Base-by-base conservation (phyloP, 2,113 vertebrate species). In the Xyrauchen texanus region DNA sequence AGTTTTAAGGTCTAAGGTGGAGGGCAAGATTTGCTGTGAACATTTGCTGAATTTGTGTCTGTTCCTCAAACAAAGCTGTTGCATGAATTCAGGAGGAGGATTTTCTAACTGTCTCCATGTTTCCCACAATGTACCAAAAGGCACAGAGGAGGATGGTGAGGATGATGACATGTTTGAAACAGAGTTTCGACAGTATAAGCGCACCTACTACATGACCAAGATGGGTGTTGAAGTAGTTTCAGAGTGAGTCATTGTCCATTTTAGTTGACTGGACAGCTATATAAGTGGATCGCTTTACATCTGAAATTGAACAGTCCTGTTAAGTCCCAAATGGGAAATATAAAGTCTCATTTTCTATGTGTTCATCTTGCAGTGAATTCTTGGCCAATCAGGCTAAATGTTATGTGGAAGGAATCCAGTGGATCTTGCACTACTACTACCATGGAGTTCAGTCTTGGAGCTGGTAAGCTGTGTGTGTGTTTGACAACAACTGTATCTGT, bases 371-470 rank as follows among this genome's bases (percentile, higher is more conserved):
- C 88, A 99, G 98, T 87, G 97, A 96, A 66, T 99, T 99, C 88
- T 91, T 99, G 67, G 95, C 96, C 81, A 87, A 90, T 74, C 98
- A 99, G 88, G 96, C 97, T 79, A 90, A 90, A 78, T 98, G 96
- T 88, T 99, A 99, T 9, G 94, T 99, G 77, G 96, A 96, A 87
- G 98, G 97, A 62, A 98, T 99, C 90, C 98, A 99, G 77, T 99
- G 98, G 98, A 97, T 99, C 90, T 94, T 99, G 47, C 97, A 99
- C 88, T 99, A 99, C 88, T 99, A 99, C 82, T 99, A 98, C 86
- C 97, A 99, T 42, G 98, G 98, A 81, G 98, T 99, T 82, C 96
- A 98, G 16, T 99, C 98, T 16, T 99, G 98, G 98, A 98, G 97
- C 91, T 99, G 98, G 98, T 98, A 89, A 93, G 94, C 15, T 61